Conservation (phyloP, 2,888 invertebrate species). For the Epinotia bilunana region DNA sequence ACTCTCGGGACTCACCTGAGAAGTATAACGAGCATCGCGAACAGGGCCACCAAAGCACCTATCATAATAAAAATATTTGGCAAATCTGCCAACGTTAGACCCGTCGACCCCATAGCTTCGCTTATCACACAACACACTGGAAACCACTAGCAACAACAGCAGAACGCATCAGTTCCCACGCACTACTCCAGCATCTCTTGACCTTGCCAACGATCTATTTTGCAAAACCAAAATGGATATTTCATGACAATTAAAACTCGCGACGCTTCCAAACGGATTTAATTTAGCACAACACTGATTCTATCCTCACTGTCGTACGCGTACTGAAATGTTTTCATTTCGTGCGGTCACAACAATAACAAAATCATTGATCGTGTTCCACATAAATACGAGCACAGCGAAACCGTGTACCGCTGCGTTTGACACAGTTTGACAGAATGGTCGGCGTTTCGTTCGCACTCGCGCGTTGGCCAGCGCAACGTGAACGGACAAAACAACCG, state of each 20-base stretch:
- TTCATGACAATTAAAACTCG: slow-evolving; percentile 52
- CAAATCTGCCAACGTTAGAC: slow-evolving; percentile 88
- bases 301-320: slow-evolving; percentile 51
- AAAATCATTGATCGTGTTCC: slow-evolving; percentile 73
- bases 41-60: slow-evolving; percentile 89
- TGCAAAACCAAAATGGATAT: slow-evolving; percentile 59
- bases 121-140: slow-evolving; percentile 60
- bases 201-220: slow-evolving; percentile 63
- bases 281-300: slow-evolving; percentile 58
- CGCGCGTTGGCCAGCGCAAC: slow-evolving; percentile 16
- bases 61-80: slow-evolving; percentile 91
- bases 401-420: slow-evolving; percentile 52
- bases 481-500: slow-evolving; percentile 35
- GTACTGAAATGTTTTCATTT: slow-evolving; percentile 58
- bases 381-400: slow-evolving; percentile 56
- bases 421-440: slow-evolving; percentile 66
- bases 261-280: slow-evolving; percentile 59
- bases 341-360: slow-evolving; percentile 75
- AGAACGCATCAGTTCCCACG: slow-evolving; percentile 67
- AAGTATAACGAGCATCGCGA: slow-evolving; percentile 89
- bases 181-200: slow-evolving; percentile 57
- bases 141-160: slow-evolving; percentile 54
- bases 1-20: slow-evolving; percentile 84
- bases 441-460: slow-evolving; percentile 46
- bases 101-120: slow-evolving; percentile 72